phyloP scores from a whole-genome alignment of 2,797 vertebrate species.

The Octomys mimax region DNA sequence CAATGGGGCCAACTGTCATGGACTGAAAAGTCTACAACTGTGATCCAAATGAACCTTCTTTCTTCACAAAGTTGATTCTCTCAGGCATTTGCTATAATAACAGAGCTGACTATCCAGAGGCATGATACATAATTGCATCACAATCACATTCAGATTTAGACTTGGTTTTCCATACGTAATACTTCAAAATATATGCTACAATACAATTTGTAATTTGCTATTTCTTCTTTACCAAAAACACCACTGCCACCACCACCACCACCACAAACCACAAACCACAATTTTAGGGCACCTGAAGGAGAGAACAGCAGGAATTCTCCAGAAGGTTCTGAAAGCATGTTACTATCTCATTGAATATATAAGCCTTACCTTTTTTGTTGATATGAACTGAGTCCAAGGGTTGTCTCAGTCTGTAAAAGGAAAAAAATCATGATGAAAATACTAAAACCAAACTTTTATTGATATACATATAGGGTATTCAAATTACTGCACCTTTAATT shows the following conservation, averaged over 20 bases:
- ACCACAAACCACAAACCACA: not conserved
- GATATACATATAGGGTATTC: not conserved
- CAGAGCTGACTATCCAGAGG: not conserved
- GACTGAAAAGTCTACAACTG: not conserved
- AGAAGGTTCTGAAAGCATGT: conserved; percentile 5
- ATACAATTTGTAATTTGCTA: conserved; percentile 32
- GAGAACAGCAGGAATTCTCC: not conserved
- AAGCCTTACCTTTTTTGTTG: conserved; percentile 97
- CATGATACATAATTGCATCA: not conserved
- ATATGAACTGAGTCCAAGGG: conserved; percentile 97
- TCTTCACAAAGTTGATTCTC: not conserved
- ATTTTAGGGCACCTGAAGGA: not conserved
- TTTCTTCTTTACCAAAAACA: conserved; percentile 32
- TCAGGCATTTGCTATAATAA: not conserved
- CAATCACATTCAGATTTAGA: conserved; percentile 33
- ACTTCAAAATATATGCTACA: conserved; percentile 23
- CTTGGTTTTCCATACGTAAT: conserved; percentile 6
- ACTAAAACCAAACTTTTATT: conserved; percentile 47
- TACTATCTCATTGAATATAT: conserved; percentile 8
- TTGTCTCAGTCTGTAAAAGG: conserved; percentile 95
- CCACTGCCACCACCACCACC: no score
- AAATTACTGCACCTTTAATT: conserved; percentile 45
- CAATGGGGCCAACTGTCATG: not conserved
- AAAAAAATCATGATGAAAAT: conserved; percentile 74
- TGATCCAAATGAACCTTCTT: not conserved